Conservation (phyloP, 2,113 vertebrate genomes). For the Mormyrus lacerda region DNA sequence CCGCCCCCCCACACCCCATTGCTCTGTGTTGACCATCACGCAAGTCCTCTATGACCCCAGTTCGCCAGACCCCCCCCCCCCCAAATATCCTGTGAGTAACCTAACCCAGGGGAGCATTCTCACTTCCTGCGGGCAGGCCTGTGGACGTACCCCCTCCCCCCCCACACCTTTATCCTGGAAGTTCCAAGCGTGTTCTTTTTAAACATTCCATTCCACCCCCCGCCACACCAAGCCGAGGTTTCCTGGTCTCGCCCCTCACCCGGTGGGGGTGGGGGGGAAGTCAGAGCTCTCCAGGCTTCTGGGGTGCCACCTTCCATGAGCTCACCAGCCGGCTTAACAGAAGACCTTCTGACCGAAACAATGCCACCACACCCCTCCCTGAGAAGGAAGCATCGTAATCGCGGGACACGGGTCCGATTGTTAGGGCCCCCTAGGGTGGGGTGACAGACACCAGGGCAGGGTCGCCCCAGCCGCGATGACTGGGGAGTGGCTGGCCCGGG, state of each 20-base stretch:
- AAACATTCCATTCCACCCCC: constrained; percentile 69
- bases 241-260: constrained; percentile 62
- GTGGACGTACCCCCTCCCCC: constrained; percentile 45
- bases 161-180: constrained; percentile 66
- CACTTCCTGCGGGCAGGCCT: not conserved
- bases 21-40: not conserved
- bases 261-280: constrained; percentile 47
- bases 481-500: not conserved
- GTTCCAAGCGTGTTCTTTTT: constrained; percentile 55
- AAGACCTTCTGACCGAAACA: constrained; percentile 2
- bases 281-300: constrained; percentile 60
- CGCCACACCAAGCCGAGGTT: constrained; percentile 52
- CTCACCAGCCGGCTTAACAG: constrained; percentile 38
- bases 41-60: constrained; percentile 49
- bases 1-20: not conserved
- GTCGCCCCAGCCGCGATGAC: not conserved
- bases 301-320: constrained; percentile 69
- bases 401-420: not conserved
- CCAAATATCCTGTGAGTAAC: constrained; percentile 57
- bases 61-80: constrained; percentile 32
- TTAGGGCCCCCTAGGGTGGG: not conserved
- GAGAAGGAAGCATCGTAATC: constrained; percentile 22
- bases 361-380: not conserved
- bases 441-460: not conserved
- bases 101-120: constrained; percentile 11